phyloP scores from a whole-genome alignment of 1,140 invertebrate genomes.

The Euglossa dilemma region DNA sequence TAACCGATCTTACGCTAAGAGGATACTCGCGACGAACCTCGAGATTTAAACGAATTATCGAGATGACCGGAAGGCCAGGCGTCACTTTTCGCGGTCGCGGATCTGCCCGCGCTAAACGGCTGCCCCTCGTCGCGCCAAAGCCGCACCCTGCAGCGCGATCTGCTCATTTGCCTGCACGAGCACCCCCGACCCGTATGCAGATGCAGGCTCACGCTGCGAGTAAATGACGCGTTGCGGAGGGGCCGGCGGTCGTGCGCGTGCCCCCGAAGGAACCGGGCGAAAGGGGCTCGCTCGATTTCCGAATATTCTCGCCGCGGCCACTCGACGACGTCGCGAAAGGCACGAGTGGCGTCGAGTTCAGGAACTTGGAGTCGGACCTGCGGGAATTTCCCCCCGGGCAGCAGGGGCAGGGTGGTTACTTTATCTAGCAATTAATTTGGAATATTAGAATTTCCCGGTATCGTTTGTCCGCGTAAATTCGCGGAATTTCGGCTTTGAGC shows the following conservation, averaged over 20 bases:
- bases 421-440: not conserved
- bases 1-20: too few relatives aligned
- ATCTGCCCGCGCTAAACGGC: constrained; percentile 2
- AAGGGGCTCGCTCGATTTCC: too few relatives aligned
- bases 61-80: not conserved
- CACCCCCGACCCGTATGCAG: constrained; percentile 26
- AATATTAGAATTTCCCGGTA: not conserved
- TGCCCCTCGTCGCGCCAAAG: not conserved
- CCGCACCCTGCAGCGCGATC: constrained; percentile 17
- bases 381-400: not conserved
- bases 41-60: constrained; percentile 26
- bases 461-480: not conserved
- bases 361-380: not conserved
- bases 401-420: too few relatives aligned
- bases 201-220: constrained; percentile 27
- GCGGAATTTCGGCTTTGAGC: not conserved
- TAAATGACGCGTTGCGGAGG: constrained; percentile 31
- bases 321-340: not conserved
- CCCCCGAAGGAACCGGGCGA: not conserved
- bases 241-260: not conserved
- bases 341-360: not conserved
- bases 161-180: constrained; percentile 39
- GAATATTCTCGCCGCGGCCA: not conserved
- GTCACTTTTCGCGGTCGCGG: constrained; percentile 44
- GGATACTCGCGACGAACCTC: too few relatives aligned